Conservation (phyloP, 1,140 invertebrate genomes). For the Thrips palmi region DNA sequence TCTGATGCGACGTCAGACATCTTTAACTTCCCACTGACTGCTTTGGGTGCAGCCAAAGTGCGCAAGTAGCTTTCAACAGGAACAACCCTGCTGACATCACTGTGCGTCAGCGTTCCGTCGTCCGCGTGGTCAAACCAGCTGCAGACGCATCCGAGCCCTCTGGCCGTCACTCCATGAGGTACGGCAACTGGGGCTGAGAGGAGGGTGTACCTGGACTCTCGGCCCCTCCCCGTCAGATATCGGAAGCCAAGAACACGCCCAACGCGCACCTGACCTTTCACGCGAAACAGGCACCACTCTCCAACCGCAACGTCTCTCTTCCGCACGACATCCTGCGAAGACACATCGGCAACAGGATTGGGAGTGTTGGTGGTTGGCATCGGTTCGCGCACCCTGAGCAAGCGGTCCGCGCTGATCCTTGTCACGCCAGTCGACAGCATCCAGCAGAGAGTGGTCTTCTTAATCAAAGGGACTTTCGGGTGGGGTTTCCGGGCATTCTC, state of each 20-base stretch:
- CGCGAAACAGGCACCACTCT: constrained; percentile 4
- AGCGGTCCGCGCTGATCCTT: background rate
- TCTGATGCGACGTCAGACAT: too few species aligned
- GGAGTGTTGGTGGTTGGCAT: background rate
- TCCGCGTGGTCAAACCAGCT: background rate
- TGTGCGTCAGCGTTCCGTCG: background rate
- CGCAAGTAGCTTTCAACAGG: too few species aligned
- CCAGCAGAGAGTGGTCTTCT: constrained; percentile 3
- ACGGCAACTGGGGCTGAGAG: background rate
- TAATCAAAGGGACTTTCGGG: too few species aligned
- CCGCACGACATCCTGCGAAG: too few species aligned
- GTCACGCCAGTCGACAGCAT: background rate
- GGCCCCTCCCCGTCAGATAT: background rate
- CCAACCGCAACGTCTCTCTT: background rate
- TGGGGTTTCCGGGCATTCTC: too few species aligned
- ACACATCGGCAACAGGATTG: too few species aligned
- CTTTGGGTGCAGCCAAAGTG: too few species aligned
- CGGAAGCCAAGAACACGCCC: background rate
- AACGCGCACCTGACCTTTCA: background rate
- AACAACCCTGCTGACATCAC: too few species aligned
- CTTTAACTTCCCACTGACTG: too few species aligned
- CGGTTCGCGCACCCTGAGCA: background rate
- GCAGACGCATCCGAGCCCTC: background rate
- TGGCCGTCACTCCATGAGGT: background rate
- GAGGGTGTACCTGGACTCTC: background rate